A percentile compares a stretch with the other conserved stretches of the same genome.
Evolutionary conservation across 2,113 vertebrate genomes (phyloP).

Genomic region (Heterotilapia buettikoferi): DNA sequence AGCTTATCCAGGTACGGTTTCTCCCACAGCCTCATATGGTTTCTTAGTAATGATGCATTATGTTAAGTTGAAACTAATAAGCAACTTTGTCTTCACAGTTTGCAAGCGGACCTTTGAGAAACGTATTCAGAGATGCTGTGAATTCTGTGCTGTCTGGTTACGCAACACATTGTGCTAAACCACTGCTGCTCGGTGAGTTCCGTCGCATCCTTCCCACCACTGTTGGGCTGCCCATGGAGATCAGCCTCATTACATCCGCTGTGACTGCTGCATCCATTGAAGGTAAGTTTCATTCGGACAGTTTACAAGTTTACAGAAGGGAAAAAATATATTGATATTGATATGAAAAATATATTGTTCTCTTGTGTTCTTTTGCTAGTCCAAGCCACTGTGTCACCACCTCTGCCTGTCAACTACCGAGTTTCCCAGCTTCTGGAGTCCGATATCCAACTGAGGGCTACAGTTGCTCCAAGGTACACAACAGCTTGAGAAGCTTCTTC

Average conservation of each 20-base stretch:
- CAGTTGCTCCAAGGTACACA: conserved; percentile 58
- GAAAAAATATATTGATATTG: not conserved
- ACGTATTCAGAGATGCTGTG: not conserved
- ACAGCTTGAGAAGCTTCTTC: not conserved
- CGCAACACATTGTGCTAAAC: conserved; percentile 54
- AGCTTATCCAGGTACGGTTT: conserved; percentile 67
- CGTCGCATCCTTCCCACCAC: conserved; percentile 71
- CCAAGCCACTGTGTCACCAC: conserved; percentile 48
- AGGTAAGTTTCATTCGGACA: conserved; percentile 45
- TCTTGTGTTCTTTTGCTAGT: conserved; percentile 34
- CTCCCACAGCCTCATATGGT: not conserved
- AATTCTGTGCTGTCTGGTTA: conserved; percentile 56
- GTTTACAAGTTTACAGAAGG: not conserved
- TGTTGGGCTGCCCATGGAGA: conserved; percentile 76
- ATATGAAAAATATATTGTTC: not conserved
- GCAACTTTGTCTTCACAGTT: conserved; percentile 35
- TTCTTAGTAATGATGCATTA: not conserved
- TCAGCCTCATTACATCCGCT: conserved; percentile 66
- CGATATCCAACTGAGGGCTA: conserved; percentile 57
- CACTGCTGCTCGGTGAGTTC: conserved; percentile 69
- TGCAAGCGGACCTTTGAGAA: conserved; percentile 16
- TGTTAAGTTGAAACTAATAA: not conserved
- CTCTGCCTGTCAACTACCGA: conserved; percentile 42
- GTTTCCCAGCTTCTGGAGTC: conserved; percentile 58
- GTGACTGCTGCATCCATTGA: conserved; percentile 55